Evolutionary conservation across 2,888 invertebrate species (phyloP).

Genomic region (Enoplolaimus lenunculus): DNA sequence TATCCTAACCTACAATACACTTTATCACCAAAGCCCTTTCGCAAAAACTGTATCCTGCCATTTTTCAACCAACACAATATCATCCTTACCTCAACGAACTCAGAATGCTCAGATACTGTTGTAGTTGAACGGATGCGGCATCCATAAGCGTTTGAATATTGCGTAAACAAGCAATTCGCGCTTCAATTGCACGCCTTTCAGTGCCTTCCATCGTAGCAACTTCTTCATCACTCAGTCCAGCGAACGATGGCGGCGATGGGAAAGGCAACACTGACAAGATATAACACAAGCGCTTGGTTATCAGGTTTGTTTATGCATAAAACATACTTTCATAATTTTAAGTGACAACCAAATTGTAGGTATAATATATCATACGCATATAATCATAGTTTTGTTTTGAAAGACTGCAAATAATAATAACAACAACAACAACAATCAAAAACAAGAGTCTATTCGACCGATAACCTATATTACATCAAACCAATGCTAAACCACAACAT

Average conservation of each 20-base stretch:
- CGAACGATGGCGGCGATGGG: slow-evolving; percentile 47
- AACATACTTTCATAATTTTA: not conserved
- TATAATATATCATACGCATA: no score
- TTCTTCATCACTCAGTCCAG: slow-evolving; percentile 64
- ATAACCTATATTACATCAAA: no score
- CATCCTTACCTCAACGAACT: slow-evolving; percentile 19
- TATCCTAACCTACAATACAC: no score
- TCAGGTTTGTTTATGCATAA: not conserved
- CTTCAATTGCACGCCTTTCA: slow-evolving; percentile 71
- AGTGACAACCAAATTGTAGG: no score
- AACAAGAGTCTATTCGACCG: no score
- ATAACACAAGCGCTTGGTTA: no score
- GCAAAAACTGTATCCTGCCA: no score
- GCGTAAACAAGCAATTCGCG: slow-evolving; percentile 65
- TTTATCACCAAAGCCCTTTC: no score
- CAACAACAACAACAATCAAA: no score
- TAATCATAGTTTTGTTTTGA: no score
- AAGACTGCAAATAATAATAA: no score
- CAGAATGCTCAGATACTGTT: slow-evolving; percentile 55
- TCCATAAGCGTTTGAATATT: slow-evolving; percentile 79
- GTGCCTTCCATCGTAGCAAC: slow-evolving; percentile 73
- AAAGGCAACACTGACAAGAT: slow-evolving; percentile 29
- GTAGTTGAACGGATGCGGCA: slow-evolving; percentile 81
- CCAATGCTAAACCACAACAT: no score
- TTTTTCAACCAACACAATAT: not conserved